Evolutionary conservation across 2,888 invertebrate species (phyloP).

Genomic region (Rhagophthalmus giganteus): DNA sequence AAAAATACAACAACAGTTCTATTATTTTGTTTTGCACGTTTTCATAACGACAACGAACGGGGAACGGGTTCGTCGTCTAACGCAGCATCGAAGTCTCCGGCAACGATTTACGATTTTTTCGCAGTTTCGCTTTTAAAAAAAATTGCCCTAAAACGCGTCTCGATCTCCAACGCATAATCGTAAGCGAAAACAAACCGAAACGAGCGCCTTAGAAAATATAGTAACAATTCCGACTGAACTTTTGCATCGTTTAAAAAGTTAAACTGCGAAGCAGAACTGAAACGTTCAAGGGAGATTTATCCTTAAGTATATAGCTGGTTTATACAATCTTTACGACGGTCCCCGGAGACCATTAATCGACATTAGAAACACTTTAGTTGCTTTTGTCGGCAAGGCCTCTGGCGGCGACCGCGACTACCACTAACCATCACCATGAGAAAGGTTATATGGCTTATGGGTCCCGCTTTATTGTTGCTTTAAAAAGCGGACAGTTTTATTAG

Average conservation of each 20-base stretch:
- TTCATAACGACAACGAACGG: too few species aligned
- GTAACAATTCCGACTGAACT: conserved; percentile 9
- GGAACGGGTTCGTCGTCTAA: too few species aligned
- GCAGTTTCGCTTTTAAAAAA: too few species aligned
- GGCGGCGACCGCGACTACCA: conserved; percentile 40
- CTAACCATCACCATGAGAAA: conserved; percentile 27
- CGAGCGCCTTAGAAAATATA: too few species aligned
- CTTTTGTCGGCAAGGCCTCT: conserved; percentile 46
- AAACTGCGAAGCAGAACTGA: conserved; percentile 24
- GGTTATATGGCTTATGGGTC: conserved; percentile 21
- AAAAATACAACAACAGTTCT: too few species aligned
- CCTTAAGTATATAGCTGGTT: conserved; percentile 34
- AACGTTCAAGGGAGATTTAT: conserved; percentile 29
- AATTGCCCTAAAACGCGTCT: too few species aligned
- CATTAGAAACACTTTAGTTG: conserved; percentile 51
- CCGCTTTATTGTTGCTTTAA: conserved; percentile 32
- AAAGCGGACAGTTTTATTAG: conserved; percentile 37
- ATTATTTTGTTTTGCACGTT: too few species aligned
- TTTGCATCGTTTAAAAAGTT: conserved; percentile 12
- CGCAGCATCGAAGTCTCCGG: too few species aligned
- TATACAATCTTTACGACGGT: conserved; percentile 39
- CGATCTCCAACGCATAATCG: too few species aligned
- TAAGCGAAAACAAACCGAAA: too few species aligned
- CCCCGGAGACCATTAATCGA: conserved; percentile 47
- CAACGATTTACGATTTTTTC: too few species aligned